Conservation (phyloP, 2,888 invertebrate genomes). For the Nemapogon koenigi region DNA sequence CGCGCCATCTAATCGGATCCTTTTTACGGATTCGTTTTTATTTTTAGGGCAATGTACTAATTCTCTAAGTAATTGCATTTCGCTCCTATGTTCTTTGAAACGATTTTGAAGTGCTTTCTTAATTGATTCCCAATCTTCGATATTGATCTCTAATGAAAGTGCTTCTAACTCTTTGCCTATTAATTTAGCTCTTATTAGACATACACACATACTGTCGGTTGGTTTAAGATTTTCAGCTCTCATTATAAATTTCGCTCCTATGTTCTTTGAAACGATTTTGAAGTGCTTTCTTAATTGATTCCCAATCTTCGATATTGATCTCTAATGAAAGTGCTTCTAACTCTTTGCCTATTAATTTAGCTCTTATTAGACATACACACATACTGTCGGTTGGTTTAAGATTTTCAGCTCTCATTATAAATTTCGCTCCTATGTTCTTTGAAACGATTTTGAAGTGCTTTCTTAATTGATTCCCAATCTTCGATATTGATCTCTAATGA, state of each 20-base stretch:
- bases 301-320: neutral
- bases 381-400: neutral
- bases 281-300: neutral
- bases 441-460: neutral
- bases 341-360: neutral
- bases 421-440: constrained; percentile 1
- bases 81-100: constrained; percentile 1
- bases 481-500: neutral
- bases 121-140: neutral
- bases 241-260: constrained; percentile 1
- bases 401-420: neutral
- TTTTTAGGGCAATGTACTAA: neutral
- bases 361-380: neutral
- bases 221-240: neutral
- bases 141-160: neutral
- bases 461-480: constrained; percentile 1
- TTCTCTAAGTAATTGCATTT: neutral
- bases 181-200: neutral
- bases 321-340: constrained; percentile 1
- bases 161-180: neutral
- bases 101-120: neutral
- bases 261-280: neutral
- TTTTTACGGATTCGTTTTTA: no score
- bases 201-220: neutral
- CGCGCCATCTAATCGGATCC: no score